Percentiles rank a stretch among this genome's conserved stretches.
These are phyloP conservation scores for Chiridota heheva DNA, from an alignment of 35 echinoderm and acorn worm species.

Conservation along the genomic window DNA sequence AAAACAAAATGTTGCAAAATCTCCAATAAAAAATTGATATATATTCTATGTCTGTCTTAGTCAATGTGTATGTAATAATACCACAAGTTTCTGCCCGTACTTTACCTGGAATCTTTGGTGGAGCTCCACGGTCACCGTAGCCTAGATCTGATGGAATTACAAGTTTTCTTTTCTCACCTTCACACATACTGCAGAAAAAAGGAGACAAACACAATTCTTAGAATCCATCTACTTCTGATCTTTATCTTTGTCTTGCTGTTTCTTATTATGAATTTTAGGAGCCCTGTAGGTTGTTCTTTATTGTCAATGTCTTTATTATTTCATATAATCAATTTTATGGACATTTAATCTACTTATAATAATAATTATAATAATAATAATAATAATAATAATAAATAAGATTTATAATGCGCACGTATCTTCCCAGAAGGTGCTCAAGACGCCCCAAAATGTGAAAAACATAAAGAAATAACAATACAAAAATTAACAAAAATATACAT, in stretches of 20 bases:
- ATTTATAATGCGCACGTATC: too few species aligned
- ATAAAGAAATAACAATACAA: too few species aligned
- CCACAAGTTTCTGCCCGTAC: background rate
- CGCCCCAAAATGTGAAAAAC: too few species aligned
- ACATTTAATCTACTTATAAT: too few species aligned
- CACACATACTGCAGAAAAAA: conserved; percentile 89
- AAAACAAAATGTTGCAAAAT: background rate
- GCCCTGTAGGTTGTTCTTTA: too few species aligned
- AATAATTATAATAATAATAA: too few species aligned
- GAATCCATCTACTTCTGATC: background rate
- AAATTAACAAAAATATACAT: too few species aligned
- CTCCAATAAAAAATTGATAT: background rate
- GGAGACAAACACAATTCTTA: background rate
- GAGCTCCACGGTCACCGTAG: conserved; percentile 92
- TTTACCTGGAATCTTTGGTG: conserved; percentile 95
- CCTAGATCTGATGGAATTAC: conserved; percentile 94
- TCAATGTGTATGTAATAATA: background rate
- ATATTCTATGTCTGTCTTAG: background rate
- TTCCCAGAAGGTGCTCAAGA: too few species aligned
- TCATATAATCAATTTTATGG: too few species aligned
- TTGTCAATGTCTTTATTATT: too few species aligned
- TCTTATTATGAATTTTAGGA: too few species aligned
- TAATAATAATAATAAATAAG: too few species aligned
- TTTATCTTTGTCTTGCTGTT: background rate
- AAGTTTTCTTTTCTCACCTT: conserved; percentile 94